These are phyloP conservation scores for Gavia stellata DNA, from an alignment of 2,113 vertebrate genomes.

Conservation along the genomic window DNA sequence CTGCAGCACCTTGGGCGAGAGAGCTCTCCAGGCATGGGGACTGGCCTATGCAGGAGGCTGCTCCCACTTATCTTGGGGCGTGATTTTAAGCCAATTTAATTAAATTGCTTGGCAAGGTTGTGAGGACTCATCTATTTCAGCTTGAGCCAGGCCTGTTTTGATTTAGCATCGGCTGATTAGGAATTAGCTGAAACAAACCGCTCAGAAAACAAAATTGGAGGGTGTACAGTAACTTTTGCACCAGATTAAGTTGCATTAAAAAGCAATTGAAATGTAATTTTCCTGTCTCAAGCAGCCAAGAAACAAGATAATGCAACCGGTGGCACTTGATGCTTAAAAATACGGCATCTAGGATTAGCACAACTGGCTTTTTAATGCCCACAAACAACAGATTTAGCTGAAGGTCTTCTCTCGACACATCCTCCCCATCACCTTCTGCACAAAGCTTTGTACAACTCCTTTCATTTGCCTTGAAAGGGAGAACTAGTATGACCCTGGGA, in stretches of 20 bases:
- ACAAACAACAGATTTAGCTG: background rate
- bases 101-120: slow-evolving; percentile 11
- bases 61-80: background rate
- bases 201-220: slow-evolving; percentile 44
- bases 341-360: background rate
- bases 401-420: background rate
- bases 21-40: background rate
- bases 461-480: background rate
- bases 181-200: background rate
- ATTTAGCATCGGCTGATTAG: background rate
- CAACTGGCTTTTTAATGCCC: background rate
- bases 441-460: background rate
- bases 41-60: background rate
- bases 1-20: background rate
- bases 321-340: slow-evolving; percentile 21
- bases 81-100: slow-evolving; percentile 35
- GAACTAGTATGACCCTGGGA: background rate
- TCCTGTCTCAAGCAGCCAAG: slow-evolving; percentile 30
- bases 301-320: background rate
- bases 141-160: slow-evolving; percentile 20
- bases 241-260: slow-evolving; percentile 41
- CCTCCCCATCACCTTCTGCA: background rate
- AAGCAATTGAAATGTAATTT: slow-evolving; percentile 38
- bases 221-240: background rate
- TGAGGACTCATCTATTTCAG: background rate